phyloP scores from a whole-genome alignment of 2,888 invertebrate species.

The Lasioglossum villosulum region DNA sequence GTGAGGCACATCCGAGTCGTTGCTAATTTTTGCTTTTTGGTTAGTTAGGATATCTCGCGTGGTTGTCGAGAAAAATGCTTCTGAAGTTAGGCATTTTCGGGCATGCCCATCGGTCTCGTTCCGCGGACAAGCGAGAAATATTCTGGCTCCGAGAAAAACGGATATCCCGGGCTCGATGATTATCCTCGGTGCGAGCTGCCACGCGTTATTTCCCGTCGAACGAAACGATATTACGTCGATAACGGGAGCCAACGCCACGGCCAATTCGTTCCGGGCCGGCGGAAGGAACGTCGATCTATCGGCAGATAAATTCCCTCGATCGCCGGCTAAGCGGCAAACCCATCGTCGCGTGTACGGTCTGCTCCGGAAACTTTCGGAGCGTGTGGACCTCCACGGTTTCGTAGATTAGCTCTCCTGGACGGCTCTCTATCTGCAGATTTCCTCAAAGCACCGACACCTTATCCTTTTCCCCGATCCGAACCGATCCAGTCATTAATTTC shows the following conservation, averaged over 20 bases:
- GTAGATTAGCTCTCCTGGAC: background rate
- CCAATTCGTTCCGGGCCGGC: conserved; percentile 29
- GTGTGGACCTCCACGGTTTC: conserved; percentile 2
- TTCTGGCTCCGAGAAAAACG: background rate
- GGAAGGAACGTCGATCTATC: conserved; percentile 34
- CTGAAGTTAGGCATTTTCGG: background rate
- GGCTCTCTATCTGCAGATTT: background rate
- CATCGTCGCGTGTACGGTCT: conserved; percentile 7
- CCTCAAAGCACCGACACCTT: background rate
- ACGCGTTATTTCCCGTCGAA: conserved; percentile 27
- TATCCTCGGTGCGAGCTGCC: conserved; percentile 2
- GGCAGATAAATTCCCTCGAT: conserved; percentile 40
- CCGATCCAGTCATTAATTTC: background rate
- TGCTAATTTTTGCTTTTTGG: too few relatives aligned
- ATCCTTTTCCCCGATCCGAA: background rate
- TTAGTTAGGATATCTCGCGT: background rate
- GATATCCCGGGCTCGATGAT: background rate
- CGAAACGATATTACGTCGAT: conserved; percentile 45
- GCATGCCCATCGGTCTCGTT: background rate
- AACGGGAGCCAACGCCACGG: conserved; percentile 26
- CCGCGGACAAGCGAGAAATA: conserved; percentile 2
- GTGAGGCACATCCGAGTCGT: too few relatives aligned
- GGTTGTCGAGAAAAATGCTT: background rate
- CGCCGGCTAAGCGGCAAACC: background rate
- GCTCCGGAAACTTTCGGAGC: background rate